These are phyloP conservation scores for Nephrotoma guestfalica DNA, from an alignment of 2,888 invertebrate genomes.

Conservation along the genomic window DNA sequence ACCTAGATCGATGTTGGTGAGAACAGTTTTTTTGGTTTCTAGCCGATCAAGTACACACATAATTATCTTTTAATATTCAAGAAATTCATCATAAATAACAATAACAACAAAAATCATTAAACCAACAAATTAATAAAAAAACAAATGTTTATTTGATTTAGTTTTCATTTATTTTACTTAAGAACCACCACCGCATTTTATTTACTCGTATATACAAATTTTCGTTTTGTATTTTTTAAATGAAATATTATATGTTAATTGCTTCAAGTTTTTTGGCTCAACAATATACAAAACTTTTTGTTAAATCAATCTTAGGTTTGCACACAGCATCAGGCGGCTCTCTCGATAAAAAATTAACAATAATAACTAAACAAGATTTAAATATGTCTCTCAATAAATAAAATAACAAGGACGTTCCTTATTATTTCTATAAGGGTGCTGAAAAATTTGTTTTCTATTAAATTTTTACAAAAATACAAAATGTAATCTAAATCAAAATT, in stretches of 20 bases:
- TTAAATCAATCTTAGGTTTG: slow-evolving; percentile 13
- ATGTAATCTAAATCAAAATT: not conserved
- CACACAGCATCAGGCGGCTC: slow-evolving; percentile 16
- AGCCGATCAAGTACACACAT: slow-evolving; percentile 6
- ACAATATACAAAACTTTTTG: slow-evolving; percentile 10
- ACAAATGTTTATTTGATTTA: slow-evolving; percentile 10
- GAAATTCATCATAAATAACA: not conserved
- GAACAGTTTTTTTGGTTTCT: slow-evolving; percentile 8
- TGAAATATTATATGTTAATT: not conserved
- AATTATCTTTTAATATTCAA: not conserved
- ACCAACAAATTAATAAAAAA: slow-evolving; percentile 8
- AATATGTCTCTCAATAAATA: not conserved
- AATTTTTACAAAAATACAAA: not conserved
- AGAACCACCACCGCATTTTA: slow-evolving; percentile 7
- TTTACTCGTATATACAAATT: not conserved
- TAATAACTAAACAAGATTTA: slow-evolving; percentile 7
- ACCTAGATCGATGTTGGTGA: slow-evolving; percentile 7
- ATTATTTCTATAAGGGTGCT: slow-evolving; percentile 16
- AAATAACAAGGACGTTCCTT: slow-evolving; percentile 13
- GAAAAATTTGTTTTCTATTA: slow-evolving; percentile 5
- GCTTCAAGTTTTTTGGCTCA: not conserved
- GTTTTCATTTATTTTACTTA: slow-evolving; percentile 8
- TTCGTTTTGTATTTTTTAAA: not conserved
- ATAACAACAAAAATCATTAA: slow-evolving; percentile 1
- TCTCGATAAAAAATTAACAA: slow-evolving; percentile 8